Evolutionary conservation across 1,140 invertebrate genomes (phyloP).

Genomic region (Rhyacophila brunnea): DNA sequence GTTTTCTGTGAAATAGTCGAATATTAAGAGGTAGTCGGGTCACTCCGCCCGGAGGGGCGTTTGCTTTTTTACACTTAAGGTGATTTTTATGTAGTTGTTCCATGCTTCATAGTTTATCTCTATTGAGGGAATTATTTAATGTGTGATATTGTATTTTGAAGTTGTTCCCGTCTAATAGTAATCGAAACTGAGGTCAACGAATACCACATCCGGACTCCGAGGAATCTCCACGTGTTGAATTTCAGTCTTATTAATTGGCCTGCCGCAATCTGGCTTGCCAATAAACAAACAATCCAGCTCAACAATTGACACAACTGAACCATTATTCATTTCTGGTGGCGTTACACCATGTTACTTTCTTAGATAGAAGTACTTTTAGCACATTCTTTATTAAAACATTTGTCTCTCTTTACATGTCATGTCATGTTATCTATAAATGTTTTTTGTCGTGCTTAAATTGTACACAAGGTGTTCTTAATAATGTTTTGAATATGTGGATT

Average conservation of each 20-base stretch:
- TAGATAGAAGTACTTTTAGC: slow-evolving; percentile 55
- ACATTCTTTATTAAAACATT: slow-evolving; percentile 54
- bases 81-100: slow-evolving; percentile 36
- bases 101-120: slow-evolving; percentile 34
- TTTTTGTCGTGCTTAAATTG: slow-evolving; percentile 54
- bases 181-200: slow-evolving; percentile 36
- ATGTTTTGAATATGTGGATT: slow-evolving; percentile 43
- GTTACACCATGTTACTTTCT: slow-evolving; percentile 44
- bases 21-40: slow-evolving; percentile 23
- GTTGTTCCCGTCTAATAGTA: slow-evolving; percentile 20
- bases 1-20: slow-evolving; percentile 29
- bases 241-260: slow-evolving; percentile 3
- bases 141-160: slow-evolving; percentile 33
- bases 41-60: slow-evolving; percentile 29
- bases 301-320: slow-evolving; percentile 40
- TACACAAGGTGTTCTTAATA: slow-evolving; percentile 53
- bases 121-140: slow-evolving; percentile 29
- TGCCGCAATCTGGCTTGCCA: slow-evolving; percentile 35
- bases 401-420: slow-evolving; percentile 56
- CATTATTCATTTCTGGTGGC: slow-evolving; percentile 46
- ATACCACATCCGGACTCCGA: slow-evolving; percentile 18
- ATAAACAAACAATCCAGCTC: slow-evolving; percentile 48
- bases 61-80: slow-evolving; percentile 33
- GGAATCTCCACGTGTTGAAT: slow-evolving; percentile 38
- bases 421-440: slow-evolving; percentile 58